A percentile compares a stretch with the other conserved stretches of the same genome.
Evolutionary conservation across 2,888 invertebrate species (phyloP).

Genomic region (Stenchaetothrips biformis): DNA sequence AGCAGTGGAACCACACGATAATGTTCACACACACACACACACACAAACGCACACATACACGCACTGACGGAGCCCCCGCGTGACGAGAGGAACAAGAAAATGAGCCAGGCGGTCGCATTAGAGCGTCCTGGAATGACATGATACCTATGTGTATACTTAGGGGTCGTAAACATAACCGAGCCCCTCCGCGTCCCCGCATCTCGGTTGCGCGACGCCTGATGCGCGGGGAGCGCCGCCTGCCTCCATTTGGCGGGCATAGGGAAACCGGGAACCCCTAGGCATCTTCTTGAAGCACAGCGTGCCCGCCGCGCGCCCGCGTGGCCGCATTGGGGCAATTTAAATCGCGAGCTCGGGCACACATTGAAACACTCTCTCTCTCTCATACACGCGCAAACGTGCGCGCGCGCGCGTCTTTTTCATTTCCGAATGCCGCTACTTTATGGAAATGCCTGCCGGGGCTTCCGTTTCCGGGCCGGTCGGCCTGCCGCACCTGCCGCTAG

Average conservation of each 20-base stretch:
- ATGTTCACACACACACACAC: neutral
- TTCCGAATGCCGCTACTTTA: neutral
- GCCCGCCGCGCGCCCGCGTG: too few relatives aligned
- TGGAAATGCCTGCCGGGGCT: too few relatives aligned
- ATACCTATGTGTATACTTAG: conserved; percentile 5
- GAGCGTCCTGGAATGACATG: neutral
- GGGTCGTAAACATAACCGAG: conserved; percentile 18
- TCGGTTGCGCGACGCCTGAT: neutral
- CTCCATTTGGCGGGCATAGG: too few relatives aligned
- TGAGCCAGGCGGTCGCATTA: neutral
- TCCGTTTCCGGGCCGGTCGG: too few relatives aligned
- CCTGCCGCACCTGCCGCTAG: too few relatives aligned
- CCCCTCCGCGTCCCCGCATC: neutral
- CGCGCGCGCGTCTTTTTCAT: neutral
- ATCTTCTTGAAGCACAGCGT: too few relatives aligned
- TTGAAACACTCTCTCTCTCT: too few relatives aligned
- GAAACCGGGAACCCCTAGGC: too few relatives aligned
- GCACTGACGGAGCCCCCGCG: neutral
- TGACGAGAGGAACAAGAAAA: neutral
- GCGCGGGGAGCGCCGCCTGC: too few relatives aligned
- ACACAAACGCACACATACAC: neutral
- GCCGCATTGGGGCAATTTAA: too few relatives aligned
- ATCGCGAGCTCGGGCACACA: too few relatives aligned
- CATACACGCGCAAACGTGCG: neutral
- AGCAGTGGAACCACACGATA: too few relatives aligned